A percentile compares a stretch with the other conserved stretches of the same genome.
Conservation (phyloP, 2,888 invertebrate species). For the Cheilosia vulpina region DNA sequence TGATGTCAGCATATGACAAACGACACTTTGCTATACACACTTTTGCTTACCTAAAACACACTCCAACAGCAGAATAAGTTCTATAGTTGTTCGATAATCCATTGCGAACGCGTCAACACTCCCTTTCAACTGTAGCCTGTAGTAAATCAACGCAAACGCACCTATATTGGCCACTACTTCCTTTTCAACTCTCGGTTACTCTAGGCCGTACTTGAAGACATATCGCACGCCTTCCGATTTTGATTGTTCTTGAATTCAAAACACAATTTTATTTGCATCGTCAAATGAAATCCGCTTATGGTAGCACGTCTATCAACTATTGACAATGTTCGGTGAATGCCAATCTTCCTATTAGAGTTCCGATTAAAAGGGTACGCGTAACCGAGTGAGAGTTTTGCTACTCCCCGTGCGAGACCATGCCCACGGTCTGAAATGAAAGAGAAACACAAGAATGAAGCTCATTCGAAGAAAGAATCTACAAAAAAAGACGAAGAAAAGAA, state of each 20-base stretch:
- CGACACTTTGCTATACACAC: not conserved
- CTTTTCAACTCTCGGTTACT: conserved; percentile 37
- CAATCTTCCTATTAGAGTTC: conserved; percentile 32
- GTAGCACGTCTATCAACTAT: conserved; percentile 52
- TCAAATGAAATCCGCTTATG: conserved; percentile 10
- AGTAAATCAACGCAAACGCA: not conserved
- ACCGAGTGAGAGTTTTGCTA: conserved; percentile 35
- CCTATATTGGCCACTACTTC: conserved; percentile 25
- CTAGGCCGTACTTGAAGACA: conserved; percentile 40
- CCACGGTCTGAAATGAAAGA: conserved; percentile 22
- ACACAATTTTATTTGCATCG: conserved; percentile 41
- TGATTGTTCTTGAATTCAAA: conserved; percentile 37
- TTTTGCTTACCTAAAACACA: conserved; percentile 49
- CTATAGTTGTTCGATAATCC: conserved; percentile 35
- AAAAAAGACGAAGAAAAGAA: conserved; percentile 19
- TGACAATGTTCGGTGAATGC: conserved; percentile 44
- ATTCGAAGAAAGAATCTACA: conserved; percentile 3
- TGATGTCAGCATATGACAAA: conserved; percentile 16
- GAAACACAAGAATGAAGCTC: not conserved
- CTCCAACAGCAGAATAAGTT: conserved; percentile 12
- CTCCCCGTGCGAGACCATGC: not conserved
- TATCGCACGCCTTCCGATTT: conserved; percentile 27
- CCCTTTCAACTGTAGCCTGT: not conserved
- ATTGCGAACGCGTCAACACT: conserved; percentile 21
- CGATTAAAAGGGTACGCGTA: conserved; percentile 44